Evolutionary conservation across 2,113 vertebrate species (phyloP).

Genomic region (Opisthocomus hoazin): DNA sequence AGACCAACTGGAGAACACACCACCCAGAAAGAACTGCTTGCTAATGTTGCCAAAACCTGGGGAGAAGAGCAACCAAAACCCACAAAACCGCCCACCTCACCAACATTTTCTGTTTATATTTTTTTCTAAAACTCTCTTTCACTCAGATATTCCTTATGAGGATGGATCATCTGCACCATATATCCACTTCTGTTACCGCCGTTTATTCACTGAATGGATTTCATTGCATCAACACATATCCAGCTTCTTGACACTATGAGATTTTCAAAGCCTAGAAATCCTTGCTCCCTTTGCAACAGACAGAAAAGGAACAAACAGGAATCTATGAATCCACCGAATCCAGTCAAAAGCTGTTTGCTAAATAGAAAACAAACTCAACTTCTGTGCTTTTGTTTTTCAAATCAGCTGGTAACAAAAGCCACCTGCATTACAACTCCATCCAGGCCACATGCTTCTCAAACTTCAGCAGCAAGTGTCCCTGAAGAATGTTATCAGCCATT

Average conservation of each 20-base stretch:
- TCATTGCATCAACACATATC: neutral
- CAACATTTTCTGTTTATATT: neutral
- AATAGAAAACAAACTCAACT: neutral
- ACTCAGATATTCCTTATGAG: neutral
- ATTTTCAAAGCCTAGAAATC: neutral
- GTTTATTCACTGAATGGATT: neutral
- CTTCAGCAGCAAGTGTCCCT: neutral
- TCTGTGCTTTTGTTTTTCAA: neutral
- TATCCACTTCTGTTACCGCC: neutral
- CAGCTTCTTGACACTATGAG: neutral
- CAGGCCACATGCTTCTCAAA: neutral
- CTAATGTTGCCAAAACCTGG: neutral
- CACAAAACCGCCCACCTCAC: neutral
- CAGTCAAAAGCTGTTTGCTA: neutral
- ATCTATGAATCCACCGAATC: neutral
- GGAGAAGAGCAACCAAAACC: neutral
- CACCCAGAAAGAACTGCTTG: neutral
- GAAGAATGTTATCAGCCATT: neutral
- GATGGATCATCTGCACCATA: neutral
- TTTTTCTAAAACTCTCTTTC: neutral
- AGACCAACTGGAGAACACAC: neutral
- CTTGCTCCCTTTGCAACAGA: neutral
- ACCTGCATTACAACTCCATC: neutral
- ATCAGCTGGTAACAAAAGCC: neutral
- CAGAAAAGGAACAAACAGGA: neutral